phyloP scores from a whole-genome alignment of 2,888 invertebrate genomes.

The Amitus sp. region DNA sequence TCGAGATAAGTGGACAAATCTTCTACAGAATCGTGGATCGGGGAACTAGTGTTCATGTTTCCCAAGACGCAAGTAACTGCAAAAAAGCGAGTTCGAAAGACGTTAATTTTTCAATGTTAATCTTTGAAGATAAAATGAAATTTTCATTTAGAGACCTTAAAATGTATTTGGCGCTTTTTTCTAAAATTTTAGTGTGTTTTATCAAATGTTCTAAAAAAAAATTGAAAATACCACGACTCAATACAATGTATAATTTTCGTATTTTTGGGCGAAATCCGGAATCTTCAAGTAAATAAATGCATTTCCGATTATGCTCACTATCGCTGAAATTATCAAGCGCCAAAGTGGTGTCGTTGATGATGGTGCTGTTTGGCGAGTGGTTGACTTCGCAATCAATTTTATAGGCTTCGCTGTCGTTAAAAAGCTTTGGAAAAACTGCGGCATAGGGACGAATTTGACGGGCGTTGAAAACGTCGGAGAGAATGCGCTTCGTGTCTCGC shows the following conservation, averaged over 20 bases:
- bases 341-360: slow-evolving; percentile 56
- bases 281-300: too few relatives aligned
- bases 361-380: slow-evolving; percentile 50
- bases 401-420: slow-evolving; percentile 43
- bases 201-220: too few relatives aligned
- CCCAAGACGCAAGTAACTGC: not conserved
- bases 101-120: too few relatives aligned
- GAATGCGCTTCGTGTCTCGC: slow-evolving; percentile 83
- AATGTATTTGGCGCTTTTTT: too few relatives aligned
- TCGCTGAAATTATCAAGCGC: slow-evolving; percentile 57
- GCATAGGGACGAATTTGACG: slow-evolving; percentile 72
- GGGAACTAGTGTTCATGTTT: slow-evolving; percentile 6
- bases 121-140: too few relatives aligned
- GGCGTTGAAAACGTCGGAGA: slow-evolving; percentile 77
- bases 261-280: too few relatives aligned
- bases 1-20: slow-evolving; percentile 50
- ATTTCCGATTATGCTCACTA: slow-evolving; percentile 34
- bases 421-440: slow-evolving; percentile 65
- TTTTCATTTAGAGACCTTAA: too few relatives aligned
- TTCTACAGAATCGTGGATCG: slow-evolving; percentile 43
- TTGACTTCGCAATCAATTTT: not conserved
- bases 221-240: too few relatives aligned
- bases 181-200: too few relatives aligned
- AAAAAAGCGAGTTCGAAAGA: too few relatives aligned
- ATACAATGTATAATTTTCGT: too few relatives aligned